Evolutionary conservation across 2,888 invertebrate species (phyloP).

Genomic region (Crioceris asparagi): DNA sequence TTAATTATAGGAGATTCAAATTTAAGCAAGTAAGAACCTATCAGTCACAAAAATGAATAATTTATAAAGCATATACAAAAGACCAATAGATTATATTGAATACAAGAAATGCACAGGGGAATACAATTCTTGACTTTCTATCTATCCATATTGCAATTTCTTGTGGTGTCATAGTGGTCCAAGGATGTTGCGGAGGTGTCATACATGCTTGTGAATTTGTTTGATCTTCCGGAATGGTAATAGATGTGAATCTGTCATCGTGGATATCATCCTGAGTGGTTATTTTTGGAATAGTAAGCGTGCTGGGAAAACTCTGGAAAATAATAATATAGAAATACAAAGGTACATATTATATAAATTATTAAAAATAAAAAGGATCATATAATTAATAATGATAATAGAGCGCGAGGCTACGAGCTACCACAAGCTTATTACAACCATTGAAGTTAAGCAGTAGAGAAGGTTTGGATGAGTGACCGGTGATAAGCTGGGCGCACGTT

Average conservation of each 20-base stretch:
- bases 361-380: no score
- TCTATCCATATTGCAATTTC: slow-evolving; percentile 85
- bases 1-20: slow-evolving; percentile 1
- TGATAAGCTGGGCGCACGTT: no score
- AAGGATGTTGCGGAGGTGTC: slow-evolving; percentile 37
- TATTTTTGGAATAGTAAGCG: slow-evolving; percentile 53
- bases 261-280: slow-evolving; percentile 50
- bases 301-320: slow-evolving; percentile 42
- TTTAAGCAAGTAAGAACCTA: background rate
- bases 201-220: no score
- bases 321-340: no score
- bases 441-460: no score
- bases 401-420: no score
- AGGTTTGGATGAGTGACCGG: no score
- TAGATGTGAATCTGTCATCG: slow-evolving; percentile 23
- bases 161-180: slow-evolving; percentile 81
- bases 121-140: slow-evolving; percentile 62
- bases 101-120: slow-evolving; percentile 65
- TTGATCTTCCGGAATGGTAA: slow-evolving; percentile 22
- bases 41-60: no score
- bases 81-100: slow-evolving; percentile 52
- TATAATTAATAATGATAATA: no score
- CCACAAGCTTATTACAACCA: no score
- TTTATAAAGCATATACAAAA: slow-evolving; percentile 31
- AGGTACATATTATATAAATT: no score